These are phyloP conservation scores for Notoglanidium macrostoma DNA, from an alignment of 2,797 vertebrate genomes.

Conservation along the genomic window DNA sequence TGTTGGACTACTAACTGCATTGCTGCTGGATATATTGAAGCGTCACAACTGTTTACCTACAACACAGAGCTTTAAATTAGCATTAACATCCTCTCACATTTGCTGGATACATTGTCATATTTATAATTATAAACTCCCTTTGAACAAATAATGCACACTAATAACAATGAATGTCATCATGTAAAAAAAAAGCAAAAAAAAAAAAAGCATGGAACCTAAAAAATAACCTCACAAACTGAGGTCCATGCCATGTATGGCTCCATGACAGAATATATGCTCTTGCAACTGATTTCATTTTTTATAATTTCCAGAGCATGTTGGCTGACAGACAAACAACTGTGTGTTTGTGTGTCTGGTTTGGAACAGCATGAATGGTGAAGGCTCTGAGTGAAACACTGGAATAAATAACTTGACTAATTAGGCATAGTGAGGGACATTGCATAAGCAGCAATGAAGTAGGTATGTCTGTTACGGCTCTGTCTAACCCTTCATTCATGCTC, in stretches of 20 bases:
- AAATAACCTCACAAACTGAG: constrained; percentile 15
- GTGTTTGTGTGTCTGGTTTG: constrained; percentile 13
- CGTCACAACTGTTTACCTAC: constrained; percentile 1
- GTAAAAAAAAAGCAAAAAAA: neutral
- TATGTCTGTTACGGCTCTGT: constrained; percentile 24
- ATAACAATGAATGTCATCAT: neutral
- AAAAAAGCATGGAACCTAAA: constrained; percentile 20
- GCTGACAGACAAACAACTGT: constrained; percentile 30
- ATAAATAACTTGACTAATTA: constrained; percentile 47
- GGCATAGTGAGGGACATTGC: constrained; percentile 21
- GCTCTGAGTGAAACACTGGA: constrained; percentile 39
- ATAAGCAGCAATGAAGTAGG: constrained; percentile 31
- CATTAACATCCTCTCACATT: neutral
- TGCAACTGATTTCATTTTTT: constrained; percentile 39
- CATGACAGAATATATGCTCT: constrained; percentile 34
- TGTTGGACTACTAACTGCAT: constrained; percentile 26
- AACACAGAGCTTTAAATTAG: constrained; percentile 6
- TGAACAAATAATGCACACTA: constrained; percentile 6
- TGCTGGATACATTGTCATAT: neutral
- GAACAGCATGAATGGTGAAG: constrained; percentile 26
- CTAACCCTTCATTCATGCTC: constrained; percentile 8
- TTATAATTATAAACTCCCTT: constrained; percentile 25
- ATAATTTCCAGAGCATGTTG: constrained; percentile 15
- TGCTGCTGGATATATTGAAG: neutral
- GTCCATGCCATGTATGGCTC: neutral